phyloP scores from a whole-genome alignment of 92 coral and sea anemone species.

The Porites lobata region DNA sequence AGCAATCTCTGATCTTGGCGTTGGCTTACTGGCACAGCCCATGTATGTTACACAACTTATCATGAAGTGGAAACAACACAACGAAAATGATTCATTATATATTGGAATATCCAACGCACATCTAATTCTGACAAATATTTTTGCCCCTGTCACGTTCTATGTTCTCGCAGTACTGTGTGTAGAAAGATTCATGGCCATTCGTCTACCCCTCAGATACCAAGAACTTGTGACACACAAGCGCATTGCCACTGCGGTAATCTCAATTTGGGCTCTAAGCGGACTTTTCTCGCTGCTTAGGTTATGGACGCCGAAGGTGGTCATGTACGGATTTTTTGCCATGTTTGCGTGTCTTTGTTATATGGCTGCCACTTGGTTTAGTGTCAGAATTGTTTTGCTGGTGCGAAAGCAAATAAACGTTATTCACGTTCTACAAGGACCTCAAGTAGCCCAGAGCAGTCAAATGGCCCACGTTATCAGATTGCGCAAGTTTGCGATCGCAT shows the following conservation, averaged over 20 bases:
- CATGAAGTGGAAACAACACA: too few relatives aligned
- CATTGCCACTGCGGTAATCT: not conserved
- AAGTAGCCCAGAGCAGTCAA: not conserved
- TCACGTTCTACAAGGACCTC: not conserved
- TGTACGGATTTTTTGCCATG: not conserved
- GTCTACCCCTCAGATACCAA: not conserved
- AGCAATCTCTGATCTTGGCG: not conserved
- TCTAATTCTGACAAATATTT: too few relatives aligned
- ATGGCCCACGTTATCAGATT: not conserved
- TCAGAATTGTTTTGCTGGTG: not conserved
- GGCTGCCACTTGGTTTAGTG: not conserved
- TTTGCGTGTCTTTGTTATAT: not conserved
- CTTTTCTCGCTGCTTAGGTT: not conserved
- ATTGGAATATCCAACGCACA: too few relatives aligned
- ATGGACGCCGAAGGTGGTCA: not conserved
- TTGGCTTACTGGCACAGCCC: too few relatives aligned
- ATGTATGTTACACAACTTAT: too few relatives aligned
- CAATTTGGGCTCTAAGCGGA: not conserved
- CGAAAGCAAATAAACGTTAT: not conserved
- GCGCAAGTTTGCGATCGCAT: not conserved
- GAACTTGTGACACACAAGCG: constrained; percentile 5
- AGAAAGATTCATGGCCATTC: constrained; percentile 9
- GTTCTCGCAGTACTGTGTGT: not conserved
- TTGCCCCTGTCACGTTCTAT: not conserved
- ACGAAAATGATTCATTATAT: too few relatives aligned